A percentile compares a stretch with the other conserved stretches of the same genome.
Conservation (phyloP, 2,113 vertebrate species). For the Alectura lathami region DNA sequence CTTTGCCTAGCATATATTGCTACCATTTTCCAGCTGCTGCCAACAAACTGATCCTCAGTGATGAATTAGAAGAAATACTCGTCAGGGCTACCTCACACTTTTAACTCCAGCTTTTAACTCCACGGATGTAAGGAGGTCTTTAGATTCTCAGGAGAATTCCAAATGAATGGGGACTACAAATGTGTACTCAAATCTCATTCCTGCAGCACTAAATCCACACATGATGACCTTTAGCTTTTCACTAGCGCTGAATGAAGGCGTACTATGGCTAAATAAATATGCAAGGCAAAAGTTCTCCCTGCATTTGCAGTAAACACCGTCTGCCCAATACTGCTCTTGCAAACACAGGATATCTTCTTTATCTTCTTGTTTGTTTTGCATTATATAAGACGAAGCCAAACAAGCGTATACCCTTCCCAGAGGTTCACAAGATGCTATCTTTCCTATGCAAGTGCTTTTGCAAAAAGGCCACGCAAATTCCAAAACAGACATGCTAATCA, state of each 20-base stretch:
- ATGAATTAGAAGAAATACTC: neutral
- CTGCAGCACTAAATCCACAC: neutral
- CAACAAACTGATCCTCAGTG: neutral
- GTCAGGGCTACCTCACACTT: neutral
- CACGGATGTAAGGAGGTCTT: neutral
- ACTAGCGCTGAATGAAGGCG: neutral
- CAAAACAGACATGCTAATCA: neutral
- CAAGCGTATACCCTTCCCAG: constrained; percentile 33
- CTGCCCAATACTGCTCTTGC: constrained; percentile 9
- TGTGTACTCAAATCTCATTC: neutral
- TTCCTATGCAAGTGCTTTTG: neutral
- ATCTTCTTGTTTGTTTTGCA: constrained; percentile 61
- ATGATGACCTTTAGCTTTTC: neutral
- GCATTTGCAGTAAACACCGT: constrained; percentile 19
- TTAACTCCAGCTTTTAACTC: neutral
- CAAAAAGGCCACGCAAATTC: constrained; percentile 38
- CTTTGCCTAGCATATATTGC: neutral
- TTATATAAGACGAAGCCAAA: constrained; percentile 16
- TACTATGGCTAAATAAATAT: constrained; percentile 37
- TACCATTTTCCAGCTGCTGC: neutral
- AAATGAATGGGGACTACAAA: neutral
- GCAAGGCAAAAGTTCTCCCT: constrained; percentile 6
- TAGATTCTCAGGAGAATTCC: neutral
- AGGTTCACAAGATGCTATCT: constrained; percentile 56
- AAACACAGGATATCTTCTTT: constrained; percentile 42